Base-by-base conservation (phyloP, 2,888 invertebrate genomes). In the Dendrolimus houi region DNA sequence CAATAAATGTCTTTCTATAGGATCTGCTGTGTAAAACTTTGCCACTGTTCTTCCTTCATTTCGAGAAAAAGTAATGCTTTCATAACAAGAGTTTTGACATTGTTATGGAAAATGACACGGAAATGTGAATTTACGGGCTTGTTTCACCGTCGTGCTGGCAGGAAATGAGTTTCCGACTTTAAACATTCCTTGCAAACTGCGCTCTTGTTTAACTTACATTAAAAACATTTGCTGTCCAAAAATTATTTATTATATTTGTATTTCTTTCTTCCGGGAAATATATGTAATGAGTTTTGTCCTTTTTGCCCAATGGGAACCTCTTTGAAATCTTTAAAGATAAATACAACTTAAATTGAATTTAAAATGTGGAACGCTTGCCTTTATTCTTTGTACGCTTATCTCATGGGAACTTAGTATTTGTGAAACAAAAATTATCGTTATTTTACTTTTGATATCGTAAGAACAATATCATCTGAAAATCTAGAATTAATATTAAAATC, bases 131-230 rank as follows among this genome's bases (percentile, higher is more conserved):
- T 85, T 81, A 81, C 74, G 71, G 72, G 62, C 66, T 64, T 67
- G 68, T 77, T 76, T 71, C 71, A 70, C 72, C 70, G 70, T 70
- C 69, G 60, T 65, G 69, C 64, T 72, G 69, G 70, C 72, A 69
- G 72, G 74, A 77, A 82, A 82, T 72, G 77, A 79, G 79, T 77
- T 83, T 73, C 67, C 64, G 74, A 79, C 75, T 81, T 79, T 69
- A 66, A 80, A 75, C 73, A 77, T 79, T 84, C 70, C 75, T 77
- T 72, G 68, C 68, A 69, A 78, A 79, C 71, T 75, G 74, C 65
- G 68, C 66, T 69, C 70, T 75, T 75, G 67, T 77, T 75, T 71
- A 74, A 76, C 73, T 77, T 74, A 75, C 72, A 78, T 81, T 77
- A 79, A 66, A 70, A 79, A 79, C 76, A 75, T 77, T 82, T 70